Evolutionary conservation across 2,888 invertebrate species (phyloP).

Genomic region (Leptarthrus brevirostris): DNA sequence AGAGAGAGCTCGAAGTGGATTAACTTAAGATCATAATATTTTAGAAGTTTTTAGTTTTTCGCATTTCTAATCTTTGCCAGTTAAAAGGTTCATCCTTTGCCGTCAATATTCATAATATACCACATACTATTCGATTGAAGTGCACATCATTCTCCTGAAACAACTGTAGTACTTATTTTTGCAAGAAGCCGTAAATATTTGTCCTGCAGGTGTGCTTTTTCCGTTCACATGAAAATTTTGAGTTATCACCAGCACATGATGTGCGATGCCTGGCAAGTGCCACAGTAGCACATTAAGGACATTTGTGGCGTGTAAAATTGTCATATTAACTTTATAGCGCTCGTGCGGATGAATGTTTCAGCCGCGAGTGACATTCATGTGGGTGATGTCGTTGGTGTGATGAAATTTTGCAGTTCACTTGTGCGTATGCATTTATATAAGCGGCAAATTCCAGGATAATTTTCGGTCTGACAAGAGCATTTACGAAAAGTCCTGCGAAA

Average conservation of each 20-base stretch:
- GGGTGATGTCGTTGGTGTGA: background rate
- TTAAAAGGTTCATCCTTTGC: too few species aligned
- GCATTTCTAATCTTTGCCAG: too few species aligned
- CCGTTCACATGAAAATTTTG: constrained; percentile 4
- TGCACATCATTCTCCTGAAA: too few species aligned
- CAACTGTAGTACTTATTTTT: too few species aligned
- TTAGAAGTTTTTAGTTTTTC: too few species aligned
- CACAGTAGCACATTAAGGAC: constrained; percentile 19
- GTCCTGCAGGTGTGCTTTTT: constrained; percentile 31
- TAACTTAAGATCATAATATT: too few species aligned
- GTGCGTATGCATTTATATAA: background rate
- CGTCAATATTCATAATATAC: too few species aligned
- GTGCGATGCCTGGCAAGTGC: constrained; percentile 10
- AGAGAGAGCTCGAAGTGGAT: too few species aligned
- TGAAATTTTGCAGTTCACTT: constrained; percentile 19
- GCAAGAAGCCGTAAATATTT: background rate
- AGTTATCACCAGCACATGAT: constrained; percentile 21
- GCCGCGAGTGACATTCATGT: background rate
- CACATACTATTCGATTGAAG: too few species aligned
- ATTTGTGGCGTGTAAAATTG: constrained; percentile 43
- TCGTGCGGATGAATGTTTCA: background rate
- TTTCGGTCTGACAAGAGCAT: background rate
- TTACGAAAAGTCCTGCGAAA: too few species aligned
- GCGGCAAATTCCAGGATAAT: background rate
- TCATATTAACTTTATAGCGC: constrained; percentile 36